phyloP scores from a whole-genome alignment of 2,113 vertebrate species.

The Chaenocephalus aceratus region DNA sequence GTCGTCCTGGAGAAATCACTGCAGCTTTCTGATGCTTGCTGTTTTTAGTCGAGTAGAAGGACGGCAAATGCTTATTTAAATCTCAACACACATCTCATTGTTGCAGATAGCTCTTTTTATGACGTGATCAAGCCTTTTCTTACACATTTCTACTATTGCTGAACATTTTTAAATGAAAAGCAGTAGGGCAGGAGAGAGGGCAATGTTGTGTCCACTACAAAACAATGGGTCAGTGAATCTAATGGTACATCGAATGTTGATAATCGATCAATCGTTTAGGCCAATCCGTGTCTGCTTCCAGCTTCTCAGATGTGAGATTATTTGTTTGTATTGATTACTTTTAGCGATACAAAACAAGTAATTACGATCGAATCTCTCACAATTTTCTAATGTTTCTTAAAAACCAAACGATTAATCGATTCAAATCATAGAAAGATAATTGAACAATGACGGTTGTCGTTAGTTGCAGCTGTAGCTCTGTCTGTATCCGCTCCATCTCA shows the following conservation, averaged over 20 bases:
- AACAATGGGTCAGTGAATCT: neutral
- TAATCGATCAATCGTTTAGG: slow-evolving; percentile 22
- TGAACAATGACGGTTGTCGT: neutral
- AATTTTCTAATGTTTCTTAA: neutral
- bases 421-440: neutral
- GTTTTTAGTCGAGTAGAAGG: too few species aligned
- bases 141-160: neutral
- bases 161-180: neutral
- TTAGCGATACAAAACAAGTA: neutral
- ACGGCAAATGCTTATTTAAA: too few species aligned
- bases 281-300: neutral
- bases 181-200: neutral
- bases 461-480: neutral
- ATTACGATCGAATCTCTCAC: neutral
- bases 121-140: neutral
- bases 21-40: neutral
- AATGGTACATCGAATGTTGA: neutral
- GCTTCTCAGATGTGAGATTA: too few species aligned
- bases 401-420: slow-evolving; percentile 8
- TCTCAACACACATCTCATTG: neutral
- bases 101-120: neutral
- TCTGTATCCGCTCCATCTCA: slow-evolving; percentile 77
- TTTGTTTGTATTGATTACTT: too few species aligned
- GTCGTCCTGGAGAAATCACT: neutral
- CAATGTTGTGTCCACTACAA: neutral